phyloP scores from a whole-genome alignment of 2,113 vertebrate species.

The Psammodynastes pulverulentus region DNA sequence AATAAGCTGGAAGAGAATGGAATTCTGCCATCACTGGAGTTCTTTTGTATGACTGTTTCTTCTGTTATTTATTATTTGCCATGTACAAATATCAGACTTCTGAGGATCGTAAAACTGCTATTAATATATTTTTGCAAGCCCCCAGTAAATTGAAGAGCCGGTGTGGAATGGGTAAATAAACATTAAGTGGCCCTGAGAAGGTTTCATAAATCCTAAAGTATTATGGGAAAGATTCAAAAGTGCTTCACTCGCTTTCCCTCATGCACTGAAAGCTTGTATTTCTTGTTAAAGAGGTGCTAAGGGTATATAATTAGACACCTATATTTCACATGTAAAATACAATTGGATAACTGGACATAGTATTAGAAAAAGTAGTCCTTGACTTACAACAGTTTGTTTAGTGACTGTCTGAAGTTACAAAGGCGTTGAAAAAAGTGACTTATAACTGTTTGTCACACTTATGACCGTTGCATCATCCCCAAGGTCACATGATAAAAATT shows the following conservation, averaged over 20 bases:
- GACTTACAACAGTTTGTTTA: neutral
- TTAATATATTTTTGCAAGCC: neutral
- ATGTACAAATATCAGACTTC: neutral
- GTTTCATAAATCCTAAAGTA: neutral
- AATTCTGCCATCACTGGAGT: neutral
- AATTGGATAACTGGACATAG: neutral
- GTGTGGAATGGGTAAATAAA: neutral
- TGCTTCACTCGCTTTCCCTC: neutral
- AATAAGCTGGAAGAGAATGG: too few relatives aligned
- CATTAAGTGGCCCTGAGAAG: neutral
- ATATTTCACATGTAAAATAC: neutral
- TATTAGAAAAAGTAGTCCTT: neutral
- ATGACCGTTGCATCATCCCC: neutral
- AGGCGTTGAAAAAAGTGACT: neutral
- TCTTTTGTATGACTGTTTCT: neutral
- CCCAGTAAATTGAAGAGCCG: neutral
- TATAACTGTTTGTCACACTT: neutral
- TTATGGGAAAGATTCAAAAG: neutral
- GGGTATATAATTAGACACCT: neutral
- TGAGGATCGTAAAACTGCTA: slow-evolving; percentile 5
- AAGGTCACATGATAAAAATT: neutral
- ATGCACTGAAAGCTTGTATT: neutral
- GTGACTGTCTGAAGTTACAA: neutral
- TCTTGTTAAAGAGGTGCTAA: neutral
- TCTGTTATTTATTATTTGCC: neutral